These are phyloP conservation scores for Drosophila carrolli DNA, from an alignment of 1,140 invertebrate species.

Conservation along the genomic window DNA sequence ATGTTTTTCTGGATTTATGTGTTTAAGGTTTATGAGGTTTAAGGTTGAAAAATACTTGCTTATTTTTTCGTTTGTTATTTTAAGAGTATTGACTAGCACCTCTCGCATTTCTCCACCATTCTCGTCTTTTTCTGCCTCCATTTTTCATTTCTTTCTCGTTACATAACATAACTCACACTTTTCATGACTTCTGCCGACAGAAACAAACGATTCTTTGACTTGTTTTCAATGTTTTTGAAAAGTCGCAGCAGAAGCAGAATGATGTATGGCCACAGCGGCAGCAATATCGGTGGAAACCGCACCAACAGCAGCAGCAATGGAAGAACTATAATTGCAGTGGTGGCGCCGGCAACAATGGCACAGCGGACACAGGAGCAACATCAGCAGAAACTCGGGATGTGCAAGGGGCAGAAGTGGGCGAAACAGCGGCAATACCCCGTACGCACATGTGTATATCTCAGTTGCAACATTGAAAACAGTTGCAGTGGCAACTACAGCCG, in stretches of 20 bases:
- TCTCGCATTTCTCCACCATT: not conserved
- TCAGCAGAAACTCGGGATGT: conserved; percentile 5
- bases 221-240: conserved; percentile 19
- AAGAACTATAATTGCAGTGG: conserved; percentile 8
- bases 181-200: conserved; percentile 12
- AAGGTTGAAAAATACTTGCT: too few relatives aligned
- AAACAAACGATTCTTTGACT: conserved; percentile 23
- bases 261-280: conserved; percentile 9
- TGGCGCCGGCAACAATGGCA: too few relatives aligned
- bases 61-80: not conserved
- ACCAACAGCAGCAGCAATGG: not conserved
- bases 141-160: not conserved
- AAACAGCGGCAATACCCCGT: not conserved
- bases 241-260: not conserved
- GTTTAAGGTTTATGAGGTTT: too few relatives aligned
- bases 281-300: conserved; percentile 2
- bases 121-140: not conserved
- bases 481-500: conserved; percentile 1
- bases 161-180: conserved; percentile 7
- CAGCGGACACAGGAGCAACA: not conserved
- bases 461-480: conserved; percentile 26
- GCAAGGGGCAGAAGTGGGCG: not conserved
- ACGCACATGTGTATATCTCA: not conserved
- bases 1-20: too few relatives aligned
- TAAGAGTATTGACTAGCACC: not conserved